phyloP scores from a whole-genome alignment of 1,140 invertebrate species.

The Panulirus ornatus region DNA sequence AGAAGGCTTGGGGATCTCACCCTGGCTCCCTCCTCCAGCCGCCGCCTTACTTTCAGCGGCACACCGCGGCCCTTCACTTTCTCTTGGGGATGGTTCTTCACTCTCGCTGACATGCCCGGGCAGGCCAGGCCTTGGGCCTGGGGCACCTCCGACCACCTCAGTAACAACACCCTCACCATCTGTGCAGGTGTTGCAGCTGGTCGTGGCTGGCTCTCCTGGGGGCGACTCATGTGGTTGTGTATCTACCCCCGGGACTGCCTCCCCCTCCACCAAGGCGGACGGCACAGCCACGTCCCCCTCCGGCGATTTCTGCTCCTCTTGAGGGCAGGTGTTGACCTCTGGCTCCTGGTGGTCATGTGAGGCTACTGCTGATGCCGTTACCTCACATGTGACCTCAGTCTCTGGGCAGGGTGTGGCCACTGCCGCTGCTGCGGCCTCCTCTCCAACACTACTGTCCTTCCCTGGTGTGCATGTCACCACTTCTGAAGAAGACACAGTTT shows the following conservation, averaged over 20 bases:
- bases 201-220: background rate
- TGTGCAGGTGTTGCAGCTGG: background rate
- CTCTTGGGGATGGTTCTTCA: slow-evolving; percentile 20
- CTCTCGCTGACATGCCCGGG: slow-evolving; percentile 35
- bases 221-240: background rate
- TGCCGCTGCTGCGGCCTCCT: background rate
- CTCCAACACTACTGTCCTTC: too few relatives aligned
- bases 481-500: too few relatives aligned
- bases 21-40: background rate
- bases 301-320: background rate
- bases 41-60: slow-evolving; percentile 50
- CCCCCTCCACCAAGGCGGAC: background rate
- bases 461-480: too few relatives aligned
- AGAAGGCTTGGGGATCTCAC: slow-evolving; percentile 41
- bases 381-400: background rate
- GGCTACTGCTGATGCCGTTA: background rate
- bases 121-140: background rate
- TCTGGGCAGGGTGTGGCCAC: background rate
- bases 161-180: slow-evolving; percentile 19
- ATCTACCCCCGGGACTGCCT: background rate
- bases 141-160: slow-evolving; percentile 1
- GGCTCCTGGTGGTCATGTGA: background rate
- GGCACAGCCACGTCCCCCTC: background rate
- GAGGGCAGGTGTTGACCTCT: background rate
- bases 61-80: slow-evolving; percentile 53